Base-by-base conservation (phyloP, 2,113 vertebrate species). In the Chaenogobius annularis region DNA sequence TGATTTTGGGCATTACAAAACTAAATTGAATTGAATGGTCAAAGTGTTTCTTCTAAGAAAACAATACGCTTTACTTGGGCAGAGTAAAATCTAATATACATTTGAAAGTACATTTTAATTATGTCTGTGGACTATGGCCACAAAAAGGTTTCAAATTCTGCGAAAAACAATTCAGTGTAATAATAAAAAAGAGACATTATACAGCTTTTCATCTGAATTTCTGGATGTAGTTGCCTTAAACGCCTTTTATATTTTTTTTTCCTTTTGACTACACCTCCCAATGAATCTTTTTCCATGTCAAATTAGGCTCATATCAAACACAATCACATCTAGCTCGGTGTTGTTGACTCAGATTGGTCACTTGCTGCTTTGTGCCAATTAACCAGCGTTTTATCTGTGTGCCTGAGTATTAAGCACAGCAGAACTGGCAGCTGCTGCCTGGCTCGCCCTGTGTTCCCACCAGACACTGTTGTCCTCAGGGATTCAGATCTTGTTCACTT, bases 401-500 rank as follows among this genome's bases (percentile, higher is more conserved):
- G 50, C 68, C 47, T 50, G 13, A 22, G 47, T 70, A 26, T 69
- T 50, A 52, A 66, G 50, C 67, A 44, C 61, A 47, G 54, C 48
- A 68, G 50, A 68, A 64, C 67, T 70, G 54, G 56, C 73, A 72
- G 78, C 81, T 85, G 72, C 67, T 66, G 47, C 52, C 22, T 50
- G 68, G 62, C 48, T 78, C 48, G 66, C 75, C 78, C 54, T 31
- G 1, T 64, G 35, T 68, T 75, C 79, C 74, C 76, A 67, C 50
- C 64, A 58, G 73, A 70, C 68, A 75, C 73, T 73, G 58, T 61
- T 78, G 47, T 80, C 59, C 74, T 58, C 0, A 0, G 67, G 69
- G 74, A 81, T 83, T 77, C 58, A 74, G 73, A 69, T 74, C 80
- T 77, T 80, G 67, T 71, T 64, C 68, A 19, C 31, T 68, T 82